A percentile compares a stretch with the other conserved stretches of the same genome.
Conservation (phyloP, 2,113 vertebrate genomes). For the Daphoenositta chrysoptera region DNA sequence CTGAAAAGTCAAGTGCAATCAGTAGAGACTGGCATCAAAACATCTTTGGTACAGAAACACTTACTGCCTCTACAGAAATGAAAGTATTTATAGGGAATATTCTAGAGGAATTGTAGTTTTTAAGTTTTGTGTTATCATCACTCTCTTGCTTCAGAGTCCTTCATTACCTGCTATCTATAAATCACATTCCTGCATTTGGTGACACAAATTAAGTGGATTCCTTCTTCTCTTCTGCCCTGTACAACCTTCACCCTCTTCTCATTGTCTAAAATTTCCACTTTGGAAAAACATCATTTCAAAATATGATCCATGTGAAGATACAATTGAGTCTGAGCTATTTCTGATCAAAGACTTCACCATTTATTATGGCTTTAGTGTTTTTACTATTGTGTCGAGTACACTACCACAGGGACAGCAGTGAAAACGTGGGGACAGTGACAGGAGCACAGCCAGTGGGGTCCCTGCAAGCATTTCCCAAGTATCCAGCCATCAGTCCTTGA, state of each 20-base stretch:
- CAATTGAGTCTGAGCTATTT: background rate
- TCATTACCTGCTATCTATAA: background rate
- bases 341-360: background rate
- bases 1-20: background rate
- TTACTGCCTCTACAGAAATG: background rate
- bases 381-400: background rate
- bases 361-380: background rate
- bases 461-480: background rate
- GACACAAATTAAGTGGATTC: background rate
- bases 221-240: background rate
- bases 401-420: background rate
- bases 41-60: background rate
- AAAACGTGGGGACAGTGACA: fast-evolving
- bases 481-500: background rate
- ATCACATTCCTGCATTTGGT: background rate
- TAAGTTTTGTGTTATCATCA: background rate
- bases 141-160: background rate
- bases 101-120: background rate
- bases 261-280: background rate
- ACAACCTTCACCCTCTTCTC: background rate
- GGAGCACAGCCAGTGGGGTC: too few relatives aligned
- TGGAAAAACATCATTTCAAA: background rate
- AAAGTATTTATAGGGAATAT: background rate
- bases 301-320: background rate
- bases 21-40: background rate